Evolutionary conservation across 2,113 vertebrate genomes (phyloP), one percentile per base, ranked within the genome.

Genomic region (Forbesichthys papilliferus): DNA sequence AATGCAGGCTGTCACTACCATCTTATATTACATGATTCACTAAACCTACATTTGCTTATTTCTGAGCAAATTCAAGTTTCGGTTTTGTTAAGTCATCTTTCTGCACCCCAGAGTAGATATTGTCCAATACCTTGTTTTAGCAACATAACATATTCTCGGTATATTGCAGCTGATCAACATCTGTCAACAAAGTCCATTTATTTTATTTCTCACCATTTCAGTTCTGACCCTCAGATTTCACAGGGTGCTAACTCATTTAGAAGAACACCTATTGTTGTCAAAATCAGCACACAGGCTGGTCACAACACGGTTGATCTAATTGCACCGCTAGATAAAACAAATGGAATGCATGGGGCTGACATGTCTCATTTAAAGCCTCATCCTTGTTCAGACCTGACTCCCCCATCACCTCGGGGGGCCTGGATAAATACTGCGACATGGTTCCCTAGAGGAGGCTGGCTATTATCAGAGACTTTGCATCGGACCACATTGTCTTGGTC

Each of bases 221-320:
- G 36, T 42, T 42, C 4, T 42, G 36, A 42, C 36, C 36, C 36
- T 42, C 36, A 42, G 3, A 42, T 42, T 61, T 72, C 58, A 52
- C 55, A 9, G 42, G 42, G 72, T 63, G 73, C 73, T 71, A 72
- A 75, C 60, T 87, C 57, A 81, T 69, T 63, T 51, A 69, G 36
- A 61, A 69, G 79, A 84, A 85, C 85, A 73, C 87, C 88, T 87
- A 69, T 92, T 87, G 69, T 92, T 88, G 89, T 82, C 84, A 79
- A 94, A 95, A 96, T 88, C 74, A 94, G 90, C 91, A 91, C 92
- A 90, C 88, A 78, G 20, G 88, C 86, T 77, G 79, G 89, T 84
- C 92, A 87, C 92, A 90, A 92, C 81, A 87, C 92, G 92, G 91
- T 93, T 95, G 91, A 92, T 92, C 93, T 95, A 89, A 95, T 95